phyloP scores from a whole-genome alignment of 2,113 vertebrate species.

The Lepus timidus region DNA sequence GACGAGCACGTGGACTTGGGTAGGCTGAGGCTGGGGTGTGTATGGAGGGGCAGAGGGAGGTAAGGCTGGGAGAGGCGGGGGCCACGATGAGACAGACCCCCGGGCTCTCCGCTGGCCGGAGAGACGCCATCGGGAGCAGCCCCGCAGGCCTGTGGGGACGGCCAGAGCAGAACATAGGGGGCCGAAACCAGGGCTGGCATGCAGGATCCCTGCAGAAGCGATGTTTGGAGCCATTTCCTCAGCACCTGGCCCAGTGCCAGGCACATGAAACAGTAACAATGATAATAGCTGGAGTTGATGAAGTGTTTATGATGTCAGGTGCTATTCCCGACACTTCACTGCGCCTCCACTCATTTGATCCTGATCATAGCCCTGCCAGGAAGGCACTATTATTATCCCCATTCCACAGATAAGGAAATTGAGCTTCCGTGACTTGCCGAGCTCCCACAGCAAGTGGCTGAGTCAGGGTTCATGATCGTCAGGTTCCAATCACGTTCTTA shows the following conservation, averaged over 20 bases:
- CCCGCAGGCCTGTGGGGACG: not conserved
- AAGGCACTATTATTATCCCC: constrained; percentile 70
- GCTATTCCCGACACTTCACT: constrained; percentile 33
- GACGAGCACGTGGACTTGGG: not conserved
- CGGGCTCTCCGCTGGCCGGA: not conserved
- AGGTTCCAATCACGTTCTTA: not conserved
- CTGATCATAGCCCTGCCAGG: constrained; percentile 39
- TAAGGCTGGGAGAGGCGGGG: not conserved
- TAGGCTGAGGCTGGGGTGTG: not conserved
- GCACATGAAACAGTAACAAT: not conserved
- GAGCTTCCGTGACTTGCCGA: not conserved
- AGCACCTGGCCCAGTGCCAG: constrained; percentile 10
- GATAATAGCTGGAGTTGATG: not conserved
- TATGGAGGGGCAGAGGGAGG: not conserved
- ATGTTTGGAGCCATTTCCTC: not conserved
- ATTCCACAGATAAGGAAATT: constrained; percentile 66
- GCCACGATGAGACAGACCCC: not conserved
- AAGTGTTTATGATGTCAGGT: constrained; percentile 46
- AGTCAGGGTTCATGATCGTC: not conserved
- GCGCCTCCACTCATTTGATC: not conserved
- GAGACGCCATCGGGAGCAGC: not conserved
- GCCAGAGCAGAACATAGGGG: not conserved
- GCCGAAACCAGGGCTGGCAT: not conserved
- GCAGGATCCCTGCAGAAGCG: not conserved
- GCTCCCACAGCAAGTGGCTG: constrained; percentile 12